A percentile compares a stretch with the other conserved stretches of the same genome.
Conservation (phyloP, 2,888 invertebrate species). For the Caenorhabditis sp. region DNA sequence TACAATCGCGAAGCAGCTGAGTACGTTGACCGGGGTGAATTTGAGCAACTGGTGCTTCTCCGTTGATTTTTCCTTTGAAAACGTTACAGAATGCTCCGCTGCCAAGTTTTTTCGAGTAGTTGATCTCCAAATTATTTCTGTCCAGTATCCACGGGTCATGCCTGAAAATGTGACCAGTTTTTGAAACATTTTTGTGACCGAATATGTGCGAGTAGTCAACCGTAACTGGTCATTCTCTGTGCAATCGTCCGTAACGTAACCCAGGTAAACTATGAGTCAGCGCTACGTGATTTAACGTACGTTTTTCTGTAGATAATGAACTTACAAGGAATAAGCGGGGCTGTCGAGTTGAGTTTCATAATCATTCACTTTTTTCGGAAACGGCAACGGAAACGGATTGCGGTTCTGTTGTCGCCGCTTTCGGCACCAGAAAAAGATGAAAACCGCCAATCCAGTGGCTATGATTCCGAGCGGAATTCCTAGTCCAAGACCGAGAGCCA, state of each 20-base stretch:
- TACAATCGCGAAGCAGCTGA: constrained; percentile 62
- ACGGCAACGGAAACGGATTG: constrained; percentile 53
- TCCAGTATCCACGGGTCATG: constrained; percentile 64
- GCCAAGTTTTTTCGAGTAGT: constrained; percentile 73
- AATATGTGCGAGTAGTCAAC: too few relatives aligned
- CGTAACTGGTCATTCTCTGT: constrained; percentile 1
- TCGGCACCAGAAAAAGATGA: constrained; percentile 55
- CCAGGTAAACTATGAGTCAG: constrained; percentile 7
- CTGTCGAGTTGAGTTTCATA: constrained; percentile 59
- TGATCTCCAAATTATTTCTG: constrained; percentile 63
- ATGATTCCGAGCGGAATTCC: constrained; percentile 58
- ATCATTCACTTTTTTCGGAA: constrained; percentile 49
- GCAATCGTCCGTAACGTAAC: constrained; percentile 16
- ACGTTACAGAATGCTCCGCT: constrained; percentile 76
- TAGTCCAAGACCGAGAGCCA: constrained; percentile 60
- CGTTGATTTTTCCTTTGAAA: constrained; percentile 70
- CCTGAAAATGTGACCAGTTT: constrained; percentile 24
- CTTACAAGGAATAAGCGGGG: constrained; percentile 56
- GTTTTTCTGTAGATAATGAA: constrained; percentile 1
- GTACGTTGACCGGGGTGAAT: constrained; percentile 65
- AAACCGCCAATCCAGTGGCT: constrained; percentile 34
- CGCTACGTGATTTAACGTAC: too few relatives aligned
- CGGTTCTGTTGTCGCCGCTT: constrained; percentile 21
- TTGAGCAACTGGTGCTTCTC: constrained; percentile 68
- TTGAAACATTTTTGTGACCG: not conserved